Percentiles rank a stretch among this genome's conserved stretches.
Evolutionary conservation across 2,113 vertebrate genomes (phyloP).

Genomic region (Oncorhynchus kisutch): DNA sequence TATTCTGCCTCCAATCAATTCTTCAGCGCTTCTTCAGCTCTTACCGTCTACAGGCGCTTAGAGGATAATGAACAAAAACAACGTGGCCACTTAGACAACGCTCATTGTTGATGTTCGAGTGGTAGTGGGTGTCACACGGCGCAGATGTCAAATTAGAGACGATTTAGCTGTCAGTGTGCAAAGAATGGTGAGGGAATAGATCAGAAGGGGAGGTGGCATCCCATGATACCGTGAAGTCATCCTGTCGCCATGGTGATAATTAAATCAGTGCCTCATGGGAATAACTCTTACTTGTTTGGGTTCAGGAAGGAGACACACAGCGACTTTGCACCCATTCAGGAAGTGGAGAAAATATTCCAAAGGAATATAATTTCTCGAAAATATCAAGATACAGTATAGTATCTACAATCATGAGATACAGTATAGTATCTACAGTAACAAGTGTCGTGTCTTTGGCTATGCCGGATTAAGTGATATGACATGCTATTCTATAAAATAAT

Average conservation of each 20-base stretch:
- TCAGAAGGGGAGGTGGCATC: slow-evolving; percentile 33
- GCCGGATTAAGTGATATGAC: no score
- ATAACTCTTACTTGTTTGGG: slow-evolving; percentile 26
- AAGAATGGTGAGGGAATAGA: slow-evolving; percentile 59
- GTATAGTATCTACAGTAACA: no score
- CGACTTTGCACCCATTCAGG: not conserved
- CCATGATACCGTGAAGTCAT: slow-evolving; percentile 69
- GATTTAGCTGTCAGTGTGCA: slow-evolving; percentile 68
- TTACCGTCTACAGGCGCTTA: slow-evolving; percentile 33
- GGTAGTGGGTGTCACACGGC: slow-evolving; percentile 19
- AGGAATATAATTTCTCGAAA: no score
- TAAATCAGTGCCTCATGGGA: slow-evolving; percentile 35
- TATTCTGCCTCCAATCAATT: slow-evolving; percentile 67
- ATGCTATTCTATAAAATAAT: no score
- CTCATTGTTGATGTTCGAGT: slow-evolving; percentile 33
- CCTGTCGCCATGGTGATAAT: slow-evolving; percentile 47
- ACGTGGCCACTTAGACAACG: not conserved
- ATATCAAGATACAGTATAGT: no score
- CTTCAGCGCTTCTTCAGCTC: not conserved
- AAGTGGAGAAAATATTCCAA: not conserved
- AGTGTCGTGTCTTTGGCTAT: no score
- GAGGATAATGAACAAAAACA: not conserved
- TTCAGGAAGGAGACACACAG: not conserved
- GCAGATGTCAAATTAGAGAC: slow-evolving; percentile 32
- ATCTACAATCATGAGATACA: no score